Evolutionary conservation across 2,113 vertebrate genomes (phyloP).

Genomic region (Chloropsis hardwickii): DNA sequence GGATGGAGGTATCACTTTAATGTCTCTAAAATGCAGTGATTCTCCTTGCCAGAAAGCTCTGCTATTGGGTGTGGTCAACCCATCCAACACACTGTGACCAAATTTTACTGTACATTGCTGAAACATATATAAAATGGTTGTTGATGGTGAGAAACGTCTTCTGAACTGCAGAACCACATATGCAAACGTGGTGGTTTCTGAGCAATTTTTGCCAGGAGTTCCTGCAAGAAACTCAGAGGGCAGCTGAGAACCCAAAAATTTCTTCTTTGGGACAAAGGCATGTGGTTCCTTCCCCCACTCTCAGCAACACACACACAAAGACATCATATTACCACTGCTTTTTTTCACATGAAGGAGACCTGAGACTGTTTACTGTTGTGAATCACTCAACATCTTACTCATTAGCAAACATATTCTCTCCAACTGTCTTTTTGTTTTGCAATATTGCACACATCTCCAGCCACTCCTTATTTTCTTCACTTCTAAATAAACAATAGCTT

Average conservation of each 20-base stretch:
- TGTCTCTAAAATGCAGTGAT: neutral
- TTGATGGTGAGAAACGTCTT: neutral
- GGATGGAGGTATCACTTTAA: fast-evolving
- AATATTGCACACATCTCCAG: neutral
- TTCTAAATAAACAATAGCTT: slow-evolving; percentile 33
- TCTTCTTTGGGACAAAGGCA: neutral
- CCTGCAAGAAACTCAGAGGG: fast-evolving
- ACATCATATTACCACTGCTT: neutral
- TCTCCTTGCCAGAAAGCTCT: neutral
- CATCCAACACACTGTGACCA: neutral
- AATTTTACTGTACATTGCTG: neutral
- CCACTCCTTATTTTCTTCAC: neutral
- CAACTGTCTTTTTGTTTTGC: neutral
- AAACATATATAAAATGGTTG: neutral
- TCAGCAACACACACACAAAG: neutral
- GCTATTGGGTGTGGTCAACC: neutral
- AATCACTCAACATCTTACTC: neutral
- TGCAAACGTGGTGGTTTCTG: neutral
- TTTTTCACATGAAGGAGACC: neutral
- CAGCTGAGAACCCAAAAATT: neutral
- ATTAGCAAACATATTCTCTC: neutral
- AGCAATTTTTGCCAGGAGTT: neutral
- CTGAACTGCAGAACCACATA: neutral
- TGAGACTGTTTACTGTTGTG: neutral
- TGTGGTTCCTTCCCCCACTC: neutral